Conservation (phyloP, 2,113 vertebrate genomes). For the Typhlomys cinereus region DNA sequence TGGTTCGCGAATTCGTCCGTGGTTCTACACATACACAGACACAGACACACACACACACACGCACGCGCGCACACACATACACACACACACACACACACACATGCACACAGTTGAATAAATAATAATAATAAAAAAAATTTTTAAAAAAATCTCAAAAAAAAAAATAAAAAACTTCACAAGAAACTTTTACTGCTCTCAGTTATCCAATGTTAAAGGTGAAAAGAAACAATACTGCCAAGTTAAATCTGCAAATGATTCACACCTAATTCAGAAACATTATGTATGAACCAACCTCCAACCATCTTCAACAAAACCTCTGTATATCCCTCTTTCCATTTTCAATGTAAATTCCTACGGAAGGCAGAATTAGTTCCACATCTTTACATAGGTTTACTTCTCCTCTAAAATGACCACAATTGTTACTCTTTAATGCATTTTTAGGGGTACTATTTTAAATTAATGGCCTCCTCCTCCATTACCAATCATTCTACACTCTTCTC, state of each 20-base stretch:
- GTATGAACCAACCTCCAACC: conserved; percentile 49
- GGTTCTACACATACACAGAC: no score
- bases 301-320: conserved; percentile 34
- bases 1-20: no score
- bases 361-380: conserved; percentile 10
- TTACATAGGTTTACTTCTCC: conserved; percentile 4
- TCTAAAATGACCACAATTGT: background rate
- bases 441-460: background rate
- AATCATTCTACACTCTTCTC: background rate
- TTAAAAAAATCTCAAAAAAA: no score
- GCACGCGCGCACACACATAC: no score
- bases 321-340: conserved; percentile 22
- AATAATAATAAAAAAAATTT: no score
- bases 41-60: no score
- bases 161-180: conserved; percentile 35
- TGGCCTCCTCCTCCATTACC: background rate
- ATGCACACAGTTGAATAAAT: no score
- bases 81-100: no score
- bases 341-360: conserved; percentile 39
- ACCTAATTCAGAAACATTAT: conserved; percentile 53
- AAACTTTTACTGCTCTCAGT: conserved; percentile 56
- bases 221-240: conserved; percentile 63
- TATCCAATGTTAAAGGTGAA: conserved; percentile 51
- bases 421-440: conserved; percentile 19
- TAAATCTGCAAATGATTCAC: conserved; percentile 59